Percentiles rank a stretch among this genome's conserved stretches.
These are phyloP conservation scores for Anoplopoma fimbria DNA, from an alignment of 2,113 vertebrate genomes.

Conservation along the genomic window DNA sequence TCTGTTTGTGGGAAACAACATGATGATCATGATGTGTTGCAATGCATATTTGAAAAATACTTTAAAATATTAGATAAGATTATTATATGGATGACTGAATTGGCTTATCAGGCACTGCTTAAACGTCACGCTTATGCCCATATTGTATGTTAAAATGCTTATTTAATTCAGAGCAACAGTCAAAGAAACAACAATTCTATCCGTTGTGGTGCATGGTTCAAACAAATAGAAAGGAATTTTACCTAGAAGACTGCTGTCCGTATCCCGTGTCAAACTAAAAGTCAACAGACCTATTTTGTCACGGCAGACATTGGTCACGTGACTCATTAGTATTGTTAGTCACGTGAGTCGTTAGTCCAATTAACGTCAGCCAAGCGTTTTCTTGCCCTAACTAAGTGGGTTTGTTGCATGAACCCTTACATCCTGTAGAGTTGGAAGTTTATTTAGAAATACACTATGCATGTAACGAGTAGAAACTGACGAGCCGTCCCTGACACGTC, in stretches of 20 bases:
- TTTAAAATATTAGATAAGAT: background rate
- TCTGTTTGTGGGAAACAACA: constrained; percentile 80
- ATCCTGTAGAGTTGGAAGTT: background rate
- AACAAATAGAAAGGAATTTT: background rate
- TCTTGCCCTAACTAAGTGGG: background rate
- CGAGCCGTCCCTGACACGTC: too few relatives aligned
- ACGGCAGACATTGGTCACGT: background rate
- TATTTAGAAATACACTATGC: background rate
- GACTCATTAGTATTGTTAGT: too few relatives aligned
- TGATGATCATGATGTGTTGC: background rate
- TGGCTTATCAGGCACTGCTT: background rate
- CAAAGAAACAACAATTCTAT: background rate
- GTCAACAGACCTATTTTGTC: background rate
- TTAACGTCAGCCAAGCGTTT: background rate
- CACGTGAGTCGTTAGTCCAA: background rate
- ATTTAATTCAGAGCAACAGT: constrained; percentile 3
- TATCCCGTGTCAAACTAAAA: background rate
- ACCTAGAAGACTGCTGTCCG: too few relatives aligned
- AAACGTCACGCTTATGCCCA: background rate
- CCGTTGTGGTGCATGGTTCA: background rate
- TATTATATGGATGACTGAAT: background rate
- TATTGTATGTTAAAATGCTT: background rate
- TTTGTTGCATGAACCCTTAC: background rate
- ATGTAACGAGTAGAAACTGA: background rate
- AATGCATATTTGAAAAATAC: background rate